phyloP scores from a whole-genome alignment of 2,888 invertebrate species.

The Lepidochrysops patricia region DNA sequence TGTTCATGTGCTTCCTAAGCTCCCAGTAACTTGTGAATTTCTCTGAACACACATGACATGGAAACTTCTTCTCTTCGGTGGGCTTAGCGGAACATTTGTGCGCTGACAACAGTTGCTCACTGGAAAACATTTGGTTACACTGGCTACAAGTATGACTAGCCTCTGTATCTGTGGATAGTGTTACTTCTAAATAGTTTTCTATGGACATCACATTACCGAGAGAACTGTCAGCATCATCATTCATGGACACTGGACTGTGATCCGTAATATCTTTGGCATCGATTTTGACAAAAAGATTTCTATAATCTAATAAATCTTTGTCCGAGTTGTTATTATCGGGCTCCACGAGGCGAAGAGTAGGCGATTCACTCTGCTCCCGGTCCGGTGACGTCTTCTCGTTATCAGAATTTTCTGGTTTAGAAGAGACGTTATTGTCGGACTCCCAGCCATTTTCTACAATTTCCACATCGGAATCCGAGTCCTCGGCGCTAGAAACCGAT shows the following conservation, averaged over 20 bases:
- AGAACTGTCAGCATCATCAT: slow-evolving; percentile 63
- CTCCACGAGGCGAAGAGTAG: slow-evolving; percentile 63
- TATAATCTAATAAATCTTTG: slow-evolving; percentile 55
- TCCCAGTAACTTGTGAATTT: slow-evolving; percentile 71
- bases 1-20: slow-evolving; percentile 66
- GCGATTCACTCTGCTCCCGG: slow-evolving; percentile 61
- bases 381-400: slow-evolving; percentile 63
- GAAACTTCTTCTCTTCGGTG: slow-evolving; percentile 67
- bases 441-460: slow-evolving; percentile 71
- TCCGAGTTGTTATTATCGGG: slow-evolving; percentile 63
- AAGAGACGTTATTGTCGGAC: slow-evolving; percentile 64
- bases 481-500: slow-evolving; percentile 61
- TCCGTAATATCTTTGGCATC: slow-evolving; percentile 59
- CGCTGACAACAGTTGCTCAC: slow-evolving; percentile 55
- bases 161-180: slow-evolving; percentile 68
- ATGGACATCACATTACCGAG: slow-evolving; percentile 70
- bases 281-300: slow-evolving; percentile 56
- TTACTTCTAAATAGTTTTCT: slow-evolving; percentile 70
- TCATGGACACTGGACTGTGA: slow-evolving; percentile 46
- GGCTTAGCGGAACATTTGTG: slow-evolving; percentile 65
- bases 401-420: slow-evolving; percentile 64
- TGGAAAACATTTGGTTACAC: slow-evolving; percentile 68
- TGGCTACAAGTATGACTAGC: slow-evolving; percentile 67
- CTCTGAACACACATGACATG: slow-evolving; percentile 68
- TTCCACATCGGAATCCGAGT: slow-evolving; percentile 71